Evolutionary conservation across 1,140 invertebrate species (phyloP).

Genomic region (Eupeodes corollae): DNA sequence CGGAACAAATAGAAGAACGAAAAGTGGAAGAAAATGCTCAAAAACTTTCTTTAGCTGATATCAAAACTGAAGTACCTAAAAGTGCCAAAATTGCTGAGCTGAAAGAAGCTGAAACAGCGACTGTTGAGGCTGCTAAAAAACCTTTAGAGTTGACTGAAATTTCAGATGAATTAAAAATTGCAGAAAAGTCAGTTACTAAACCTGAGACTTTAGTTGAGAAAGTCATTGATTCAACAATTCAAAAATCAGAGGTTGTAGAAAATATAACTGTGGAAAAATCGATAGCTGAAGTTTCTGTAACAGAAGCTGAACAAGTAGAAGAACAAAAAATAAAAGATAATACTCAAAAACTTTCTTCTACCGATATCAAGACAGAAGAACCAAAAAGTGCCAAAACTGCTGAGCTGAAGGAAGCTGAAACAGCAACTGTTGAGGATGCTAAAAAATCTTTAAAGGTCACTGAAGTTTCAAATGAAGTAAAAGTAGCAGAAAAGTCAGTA

Average conservation of each 20-base stretch:
- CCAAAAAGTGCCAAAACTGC: not conserved
- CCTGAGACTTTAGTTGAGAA: not conserved
- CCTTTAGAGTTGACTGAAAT: too few relatives aligned
- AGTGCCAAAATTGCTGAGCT: not conserved
- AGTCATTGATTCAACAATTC: not conserved
- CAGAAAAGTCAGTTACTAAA: too few relatives aligned
- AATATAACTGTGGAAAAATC: not conserved
- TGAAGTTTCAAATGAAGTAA: not conserved
- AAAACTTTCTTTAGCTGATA: not conserved
- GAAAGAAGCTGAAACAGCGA: not conserved
- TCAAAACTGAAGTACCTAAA: not conserved
- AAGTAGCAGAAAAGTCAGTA: not conserved
- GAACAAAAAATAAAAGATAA: not conserved
- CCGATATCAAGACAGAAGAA: not conserved
- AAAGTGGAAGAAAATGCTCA: not conserved
- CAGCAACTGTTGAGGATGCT: too few relatives aligned
- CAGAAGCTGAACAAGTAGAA: not conserved
- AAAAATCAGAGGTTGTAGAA: not conserved
- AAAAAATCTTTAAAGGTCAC: too few relatives aligned
- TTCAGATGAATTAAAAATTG: too few relatives aligned
- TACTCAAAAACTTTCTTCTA: not conserved
- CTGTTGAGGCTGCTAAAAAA: not conserved
- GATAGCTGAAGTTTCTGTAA: not conserved
- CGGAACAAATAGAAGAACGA: not conserved
- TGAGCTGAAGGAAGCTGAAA: not conserved